phyloP scores from a whole-genome alignment of 2,888 invertebrate genomes.

The Empis stercorea region DNA sequence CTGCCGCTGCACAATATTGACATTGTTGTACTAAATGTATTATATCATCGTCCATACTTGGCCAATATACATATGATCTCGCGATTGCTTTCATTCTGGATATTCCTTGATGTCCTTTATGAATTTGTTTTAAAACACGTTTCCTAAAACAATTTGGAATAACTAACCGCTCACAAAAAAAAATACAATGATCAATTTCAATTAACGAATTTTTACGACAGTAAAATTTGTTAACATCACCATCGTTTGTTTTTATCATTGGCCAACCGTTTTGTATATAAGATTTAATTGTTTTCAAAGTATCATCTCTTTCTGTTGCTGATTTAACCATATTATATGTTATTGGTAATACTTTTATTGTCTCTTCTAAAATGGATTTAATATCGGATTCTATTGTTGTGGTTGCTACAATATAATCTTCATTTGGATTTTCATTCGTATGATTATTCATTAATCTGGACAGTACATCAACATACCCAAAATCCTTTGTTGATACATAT shows the following conservation, averaged over 20 bases:
- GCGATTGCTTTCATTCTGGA: constrained; percentile 6
- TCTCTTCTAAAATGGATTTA: constrained; percentile 2
- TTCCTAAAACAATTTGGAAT: constrained; percentile 2
- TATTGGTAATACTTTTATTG: neutral
- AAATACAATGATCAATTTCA: neutral
- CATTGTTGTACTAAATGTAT: constrained; percentile 17
- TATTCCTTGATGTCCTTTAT: constrained; percentile 8
- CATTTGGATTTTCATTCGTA: neutral
- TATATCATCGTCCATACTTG: constrained; percentile 19
- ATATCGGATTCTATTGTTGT: constrained; percentile 5
- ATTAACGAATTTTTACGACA: no score
- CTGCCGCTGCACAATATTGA: constrained; percentile 16
- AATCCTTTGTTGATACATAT: constrained; percentile 12
- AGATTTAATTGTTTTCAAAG: neutral
- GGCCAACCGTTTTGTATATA: neutral
- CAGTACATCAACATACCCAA: constrained; percentile 13
- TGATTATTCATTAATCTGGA: constrained; percentile 12
- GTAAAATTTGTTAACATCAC: no score
- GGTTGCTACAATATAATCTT: constrained; percentile 6
- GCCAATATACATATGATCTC: constrained; percentile 18
- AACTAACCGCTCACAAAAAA: constrained; percentile 1
- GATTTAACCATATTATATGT: neutral
- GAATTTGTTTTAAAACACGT: constrained; percentile 4
- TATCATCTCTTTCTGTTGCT: neutral
- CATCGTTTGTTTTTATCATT: neutral